Conservation (phyloP, 2,888 invertebrate genomes). For the Alcis repandata region DNA sequence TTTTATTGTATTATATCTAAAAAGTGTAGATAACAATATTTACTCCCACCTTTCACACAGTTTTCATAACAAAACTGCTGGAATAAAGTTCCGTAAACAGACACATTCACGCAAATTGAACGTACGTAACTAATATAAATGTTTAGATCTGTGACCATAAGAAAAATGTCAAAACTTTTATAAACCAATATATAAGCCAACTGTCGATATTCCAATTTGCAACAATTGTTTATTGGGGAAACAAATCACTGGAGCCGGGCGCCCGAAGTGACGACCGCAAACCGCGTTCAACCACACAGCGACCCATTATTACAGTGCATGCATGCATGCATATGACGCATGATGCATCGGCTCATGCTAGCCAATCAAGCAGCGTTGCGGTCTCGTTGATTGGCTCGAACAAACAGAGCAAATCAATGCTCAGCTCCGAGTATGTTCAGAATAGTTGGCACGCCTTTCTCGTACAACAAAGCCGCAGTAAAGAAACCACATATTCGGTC, state of each 20-base stretch:
- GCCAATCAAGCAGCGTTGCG: slow-evolving; percentile 1
- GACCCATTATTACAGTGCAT: background rate
- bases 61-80: too few relatives aligned
- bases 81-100: too few relatives aligned
- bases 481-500: slow-evolving; percentile 16
- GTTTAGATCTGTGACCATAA: background rate
- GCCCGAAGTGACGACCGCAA: background rate
- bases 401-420: slow-evolving; percentile 1
- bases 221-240: slow-evolving; percentile 5
- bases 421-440: background rate
- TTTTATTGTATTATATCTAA: too few relatives aligned
- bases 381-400: background rate
- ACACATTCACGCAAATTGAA: too few relatives aligned
- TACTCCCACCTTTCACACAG: too few relatives aligned
- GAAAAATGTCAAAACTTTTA: background rate
- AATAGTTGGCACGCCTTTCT: slow-evolving; percentile 4
- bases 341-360: slow-evolving; percentile 16
- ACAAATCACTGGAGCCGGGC: slow-evolving; percentile 5
- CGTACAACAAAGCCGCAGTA: slow-evolving; percentile 3
- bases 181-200: background rate
- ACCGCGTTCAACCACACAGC: slow-evolving; percentile 10
- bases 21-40: too few relatives aligned
- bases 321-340: slow-evolving; percentile 13
- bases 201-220: slow-evolving; percentile 11
- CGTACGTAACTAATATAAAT: too few relatives aligned